Conservation (phyloP, 2,113 vertebrate species). For the Microcebus lehilahytsara region DNA sequence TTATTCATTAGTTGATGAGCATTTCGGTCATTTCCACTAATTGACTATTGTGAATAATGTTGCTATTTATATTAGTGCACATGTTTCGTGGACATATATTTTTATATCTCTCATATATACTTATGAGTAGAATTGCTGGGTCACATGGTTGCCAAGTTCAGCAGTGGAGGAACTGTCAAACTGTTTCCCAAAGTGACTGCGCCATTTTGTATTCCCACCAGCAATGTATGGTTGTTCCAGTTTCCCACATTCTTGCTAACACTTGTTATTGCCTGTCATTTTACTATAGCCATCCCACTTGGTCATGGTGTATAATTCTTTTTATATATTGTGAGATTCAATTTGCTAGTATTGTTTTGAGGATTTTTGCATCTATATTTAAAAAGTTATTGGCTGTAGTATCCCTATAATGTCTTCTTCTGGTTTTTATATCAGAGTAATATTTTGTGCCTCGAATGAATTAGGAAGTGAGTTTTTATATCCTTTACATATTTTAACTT, state of each 20-base stretch:
- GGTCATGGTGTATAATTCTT: neutral
- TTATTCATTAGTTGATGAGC: neutral
- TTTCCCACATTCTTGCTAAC: neutral
- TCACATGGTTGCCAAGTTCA: neutral
- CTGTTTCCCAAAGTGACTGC: neutral
- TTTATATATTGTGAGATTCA: neutral
- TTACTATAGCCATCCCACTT: neutral
- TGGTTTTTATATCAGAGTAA: neutral
- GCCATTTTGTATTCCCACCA: neutral
- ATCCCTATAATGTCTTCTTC: neutral
- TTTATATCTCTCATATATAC: neutral
- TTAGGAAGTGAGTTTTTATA: neutral
- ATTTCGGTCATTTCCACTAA: neutral
- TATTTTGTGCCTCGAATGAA: neutral
- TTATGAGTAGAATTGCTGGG: neutral
- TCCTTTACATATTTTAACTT: neutral
- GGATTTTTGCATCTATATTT: neutral
- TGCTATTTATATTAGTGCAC: neutral
- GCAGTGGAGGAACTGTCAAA: neutral
- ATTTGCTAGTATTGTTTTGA: neutral
- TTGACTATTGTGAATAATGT: neutral
- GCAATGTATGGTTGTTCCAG: neutral
- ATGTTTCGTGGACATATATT: neutral
- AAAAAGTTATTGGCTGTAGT: neutral
- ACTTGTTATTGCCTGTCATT: neutral